These are phyloP conservation scores for Sceloporus undulatus DNA, from an alignment of 2,113 vertebrate species.

Conservation along the genomic window DNA sequence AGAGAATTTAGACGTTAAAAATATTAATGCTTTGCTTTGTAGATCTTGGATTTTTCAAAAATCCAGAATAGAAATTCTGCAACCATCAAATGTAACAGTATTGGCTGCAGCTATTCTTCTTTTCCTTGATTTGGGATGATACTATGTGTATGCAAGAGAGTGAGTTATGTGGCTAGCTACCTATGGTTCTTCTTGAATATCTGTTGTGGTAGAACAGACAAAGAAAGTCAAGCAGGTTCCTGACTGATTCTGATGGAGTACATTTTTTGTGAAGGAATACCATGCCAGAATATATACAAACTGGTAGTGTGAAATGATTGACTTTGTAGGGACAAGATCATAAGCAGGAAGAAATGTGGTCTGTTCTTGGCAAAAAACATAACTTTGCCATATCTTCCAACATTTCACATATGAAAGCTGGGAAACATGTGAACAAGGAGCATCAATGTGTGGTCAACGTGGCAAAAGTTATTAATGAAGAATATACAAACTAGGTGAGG, in stretches of 20 bases:
- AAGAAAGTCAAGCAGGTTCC: background rate
- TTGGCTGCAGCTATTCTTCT: background rate
- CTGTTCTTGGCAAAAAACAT: background rate
- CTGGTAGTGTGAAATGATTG: background rate
- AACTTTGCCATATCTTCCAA: background rate
- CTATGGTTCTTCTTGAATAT: background rate
- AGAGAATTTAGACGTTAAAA: background rate
- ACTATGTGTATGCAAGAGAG: background rate
- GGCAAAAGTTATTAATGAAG: no score
- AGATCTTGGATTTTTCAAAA: background rate
- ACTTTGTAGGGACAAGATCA: background rate
- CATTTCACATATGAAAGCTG: no score
- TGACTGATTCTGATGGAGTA: background rate
- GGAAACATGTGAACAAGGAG: no score
- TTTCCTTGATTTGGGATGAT: background rate
- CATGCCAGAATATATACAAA: background rate
- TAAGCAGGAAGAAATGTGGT: background rate
- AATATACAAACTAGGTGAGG: no score
- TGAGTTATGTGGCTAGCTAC: background rate
- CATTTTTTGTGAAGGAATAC: background rate
- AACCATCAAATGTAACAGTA: background rate
- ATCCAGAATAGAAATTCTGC: background rate
- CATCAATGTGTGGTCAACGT: no score
- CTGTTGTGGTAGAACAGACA: background rate
- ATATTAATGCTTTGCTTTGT: background rate